Conservation (phyloP, 2,888 invertebrate species). For the Ormyrus pomaceus region DNA sequence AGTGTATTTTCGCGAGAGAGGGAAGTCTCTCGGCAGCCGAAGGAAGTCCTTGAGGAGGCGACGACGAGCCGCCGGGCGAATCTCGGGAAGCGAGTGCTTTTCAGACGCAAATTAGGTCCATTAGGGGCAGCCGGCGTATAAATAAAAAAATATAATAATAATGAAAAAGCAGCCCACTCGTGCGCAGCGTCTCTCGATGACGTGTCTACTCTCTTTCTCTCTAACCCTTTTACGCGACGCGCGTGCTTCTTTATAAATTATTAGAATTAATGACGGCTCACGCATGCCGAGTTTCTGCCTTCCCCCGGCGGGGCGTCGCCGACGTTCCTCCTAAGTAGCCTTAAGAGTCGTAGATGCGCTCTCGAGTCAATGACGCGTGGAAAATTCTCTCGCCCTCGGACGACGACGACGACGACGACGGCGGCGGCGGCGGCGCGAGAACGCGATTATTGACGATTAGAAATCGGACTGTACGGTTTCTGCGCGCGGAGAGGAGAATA, state of each 20-base stretch:
- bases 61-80: constrained; percentile 58
- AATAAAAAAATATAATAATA: constrained; percentile 14
- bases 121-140: constrained; percentile 69
- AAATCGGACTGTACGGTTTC: constrained; percentile 32
- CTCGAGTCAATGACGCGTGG: constrained; percentile 56
- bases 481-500: neutral
- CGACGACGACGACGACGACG: too few relatives aligned
- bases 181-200: constrained; percentile 58
- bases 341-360: constrained; percentile 13
- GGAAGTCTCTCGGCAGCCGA: constrained; percentile 1
- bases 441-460: constrained; percentile 30
- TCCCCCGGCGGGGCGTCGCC: constrained; percentile 62
- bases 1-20: too few relatives aligned
- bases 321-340: constrained; percentile 27
- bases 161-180: constrained; percentile 44
- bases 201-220: constrained; percentile 44
- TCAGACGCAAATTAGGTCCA: constrained; percentile 73
- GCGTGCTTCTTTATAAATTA: constrained; percentile 73
- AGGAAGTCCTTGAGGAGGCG: constrained; percentile 60
- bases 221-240: constrained; percentile 61
- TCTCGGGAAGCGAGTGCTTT: constrained; percentile 64
- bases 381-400: constrained; percentile 50
- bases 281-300: constrained; percentile 62
- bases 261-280: constrained; percentile 74
- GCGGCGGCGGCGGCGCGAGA: too few relatives aligned